Evolutionary conservation across 2,113 vertebrate genomes (phyloP).

Genomic region (Pavo muticus): DNA sequence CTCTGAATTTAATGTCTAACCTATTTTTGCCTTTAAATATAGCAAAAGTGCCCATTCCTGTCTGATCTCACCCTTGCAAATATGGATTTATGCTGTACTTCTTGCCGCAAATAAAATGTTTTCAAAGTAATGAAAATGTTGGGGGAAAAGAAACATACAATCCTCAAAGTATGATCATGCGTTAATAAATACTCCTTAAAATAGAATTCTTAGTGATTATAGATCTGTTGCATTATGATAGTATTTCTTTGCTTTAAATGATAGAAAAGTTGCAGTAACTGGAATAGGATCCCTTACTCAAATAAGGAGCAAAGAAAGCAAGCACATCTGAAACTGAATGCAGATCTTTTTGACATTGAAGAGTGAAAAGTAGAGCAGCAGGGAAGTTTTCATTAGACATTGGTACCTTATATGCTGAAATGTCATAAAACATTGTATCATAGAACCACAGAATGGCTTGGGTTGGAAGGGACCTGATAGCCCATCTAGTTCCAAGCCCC

Average conservation of each 20-base stretch:
- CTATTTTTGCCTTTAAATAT: not conserved
- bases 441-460: not conserved
- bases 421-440: not conserved
- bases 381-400: not conserved
- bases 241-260: not conserved
- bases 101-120: not conserved
- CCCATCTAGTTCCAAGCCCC: too few relatives aligned
- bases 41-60: not conserved
- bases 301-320: not conserved
- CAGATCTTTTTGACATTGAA: not conserved
- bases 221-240: not conserved
- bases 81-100: not conserved
- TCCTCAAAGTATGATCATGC: not conserved
- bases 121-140: not conserved
- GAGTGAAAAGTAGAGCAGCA: not conserved
- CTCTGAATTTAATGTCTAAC: not conserved
- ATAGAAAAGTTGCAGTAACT: not conserved
- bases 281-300: not conserved
- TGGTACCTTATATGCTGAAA: not conserved
- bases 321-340: not conserved
- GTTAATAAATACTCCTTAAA: not conserved
- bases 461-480: not conserved
- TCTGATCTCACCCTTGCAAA: not conserved
- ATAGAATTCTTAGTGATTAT: not conserved
- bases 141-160: accelerated